These are phyloP conservation scores for Hirtodrosophila cameraria DNA, from an alignment of 2,888 invertebrate genomes.

Conservation along the genomic window DNA sequence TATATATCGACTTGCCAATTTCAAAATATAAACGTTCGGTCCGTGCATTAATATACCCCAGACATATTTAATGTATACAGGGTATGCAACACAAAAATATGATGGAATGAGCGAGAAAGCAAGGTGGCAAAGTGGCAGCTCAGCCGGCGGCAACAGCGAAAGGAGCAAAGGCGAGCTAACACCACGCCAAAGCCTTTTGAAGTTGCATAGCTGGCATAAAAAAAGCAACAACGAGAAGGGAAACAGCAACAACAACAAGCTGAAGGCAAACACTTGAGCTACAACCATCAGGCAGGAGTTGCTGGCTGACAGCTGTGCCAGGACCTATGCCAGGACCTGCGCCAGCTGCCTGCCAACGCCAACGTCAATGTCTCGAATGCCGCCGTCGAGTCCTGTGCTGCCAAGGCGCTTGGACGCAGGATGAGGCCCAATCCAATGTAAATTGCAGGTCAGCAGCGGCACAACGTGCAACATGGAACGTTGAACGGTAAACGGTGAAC, in stretches of 20 bases:
- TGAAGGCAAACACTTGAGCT: slow-evolving; percentile 12
- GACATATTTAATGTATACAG: background rate
- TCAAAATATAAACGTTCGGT: too few species aligned
- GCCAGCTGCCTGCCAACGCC: background rate
- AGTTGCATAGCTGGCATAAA: slow-evolving; percentile 43
- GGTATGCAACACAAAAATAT: too few species aligned
- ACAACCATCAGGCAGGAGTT: slow-evolving; percentile 21
- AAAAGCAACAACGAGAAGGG: background rate
- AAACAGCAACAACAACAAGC: background rate
- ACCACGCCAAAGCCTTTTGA: slow-evolving; percentile 68
- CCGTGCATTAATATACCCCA: too few species aligned
- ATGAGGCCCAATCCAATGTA: background rate
- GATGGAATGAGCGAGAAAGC: slow-evolving; percentile 13
- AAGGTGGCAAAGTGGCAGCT: slow-evolving; percentile 40
- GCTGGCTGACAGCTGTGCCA: slow-evolving; percentile 26
- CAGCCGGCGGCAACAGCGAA: slow-evolving; percentile 27
- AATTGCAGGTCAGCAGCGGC: slow-evolving; percentile 42
- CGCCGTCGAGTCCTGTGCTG: slow-evolving; percentile 18
- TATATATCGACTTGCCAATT: too few species aligned
- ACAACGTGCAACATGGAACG: slow-evolving; percentile 39
- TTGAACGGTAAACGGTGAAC: slow-evolving; percentile 16
- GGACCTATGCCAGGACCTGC: background rate
- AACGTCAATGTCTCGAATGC: slow-evolving; percentile 33
- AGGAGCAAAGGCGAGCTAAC: slow-evolving; percentile 55
- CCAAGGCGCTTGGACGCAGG: slow-evolving; percentile 19